These are phyloP conservation scores for Nothoprocta pentlandii DNA, from an alignment of 2,113 vertebrate genomes.

Conservation along the genomic window DNA sequence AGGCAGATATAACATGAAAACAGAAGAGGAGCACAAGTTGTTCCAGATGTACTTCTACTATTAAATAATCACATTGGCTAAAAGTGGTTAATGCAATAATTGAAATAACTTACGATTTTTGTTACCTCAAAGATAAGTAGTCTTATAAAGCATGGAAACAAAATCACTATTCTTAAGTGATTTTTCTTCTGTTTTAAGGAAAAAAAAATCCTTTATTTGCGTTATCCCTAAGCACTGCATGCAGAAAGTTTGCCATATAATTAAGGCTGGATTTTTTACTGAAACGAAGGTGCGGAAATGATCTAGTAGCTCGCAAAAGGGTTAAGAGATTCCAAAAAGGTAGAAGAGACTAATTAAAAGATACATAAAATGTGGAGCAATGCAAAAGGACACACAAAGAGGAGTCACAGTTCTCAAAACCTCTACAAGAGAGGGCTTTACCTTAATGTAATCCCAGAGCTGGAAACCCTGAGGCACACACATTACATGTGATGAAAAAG, in stretches of 20 bases:
- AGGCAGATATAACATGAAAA: constrained; percentile 13
- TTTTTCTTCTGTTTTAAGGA: background rate
- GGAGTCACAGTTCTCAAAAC: background rate
- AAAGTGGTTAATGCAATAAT: background rate
- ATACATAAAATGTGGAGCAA: background rate
- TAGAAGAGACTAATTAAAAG: background rate
- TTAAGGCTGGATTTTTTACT: background rate
- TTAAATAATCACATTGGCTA: constrained; percentile 43
- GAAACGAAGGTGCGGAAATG: background rate
- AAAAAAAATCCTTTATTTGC: background rate
- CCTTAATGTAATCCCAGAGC: background rate
- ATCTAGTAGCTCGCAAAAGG: background rate
- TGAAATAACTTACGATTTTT: constrained; percentile 27
- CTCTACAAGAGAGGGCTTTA: background rate
- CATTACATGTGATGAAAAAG: background rate
- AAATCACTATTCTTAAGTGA: background rate
- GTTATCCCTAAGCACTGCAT: background rate
- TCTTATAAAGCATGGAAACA: constrained; percentile 11
- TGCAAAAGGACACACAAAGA: background rate
- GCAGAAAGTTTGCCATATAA: background rate
- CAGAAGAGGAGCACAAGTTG: constrained; percentile 32
- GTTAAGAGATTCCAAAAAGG: background rate
- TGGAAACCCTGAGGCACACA: background rate
- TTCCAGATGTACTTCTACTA: constrained; percentile 39
- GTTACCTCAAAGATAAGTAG: constrained; percentile 29